Conservation (phyloP, 2,797 vertebrate genomes). For the Sternotherus odoratus region DNA sequence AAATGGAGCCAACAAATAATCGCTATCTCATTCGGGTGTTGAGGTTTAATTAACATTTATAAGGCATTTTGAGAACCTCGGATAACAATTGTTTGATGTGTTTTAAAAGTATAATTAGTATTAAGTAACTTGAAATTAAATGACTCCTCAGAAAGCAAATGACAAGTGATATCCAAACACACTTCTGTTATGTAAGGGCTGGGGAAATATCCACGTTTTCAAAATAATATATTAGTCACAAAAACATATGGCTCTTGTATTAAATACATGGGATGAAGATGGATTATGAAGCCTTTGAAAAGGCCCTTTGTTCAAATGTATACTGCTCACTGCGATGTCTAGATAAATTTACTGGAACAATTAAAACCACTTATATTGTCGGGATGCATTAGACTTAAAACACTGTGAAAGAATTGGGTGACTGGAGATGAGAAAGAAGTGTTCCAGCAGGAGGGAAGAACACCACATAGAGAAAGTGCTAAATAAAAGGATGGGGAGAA, state of each 20-base stretch:
- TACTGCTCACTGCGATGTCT: constrained; percentile 54
- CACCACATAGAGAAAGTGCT: constrained; percentile 10
- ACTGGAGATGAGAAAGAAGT: constrained; percentile 39
- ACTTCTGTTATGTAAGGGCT: neutral
- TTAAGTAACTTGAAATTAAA: neutral
- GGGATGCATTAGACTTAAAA: constrained; percentile 57
- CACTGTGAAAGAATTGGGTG: constrained; percentile 59
- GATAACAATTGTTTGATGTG: neutral
- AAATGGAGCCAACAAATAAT: neutral
- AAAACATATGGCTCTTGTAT: constrained; percentile 64
- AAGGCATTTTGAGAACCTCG: neutral
- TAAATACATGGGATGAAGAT: constrained; percentile 60
- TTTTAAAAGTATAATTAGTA: neutral
- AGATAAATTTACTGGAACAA: constrained; percentile 58
- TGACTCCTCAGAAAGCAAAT: constrained; percentile 47
- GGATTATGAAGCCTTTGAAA: constrained; percentile 72
- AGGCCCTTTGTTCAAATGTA: constrained; percentile 56
- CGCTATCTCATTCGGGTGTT: neutral
- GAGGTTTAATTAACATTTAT: neutral
- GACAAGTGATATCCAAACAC: neutral
- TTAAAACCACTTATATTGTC: constrained; percentile 71
- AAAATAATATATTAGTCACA: constrained; percentile 48
- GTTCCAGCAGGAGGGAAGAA: constrained; percentile 39
- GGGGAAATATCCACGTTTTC: constrained; percentile 47
- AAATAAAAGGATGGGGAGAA: neutral